These are phyloP conservation scores for Hipparchia semele DNA, from an alignment of 2,888 invertebrate species.

Conservation along the genomic window DNA sequence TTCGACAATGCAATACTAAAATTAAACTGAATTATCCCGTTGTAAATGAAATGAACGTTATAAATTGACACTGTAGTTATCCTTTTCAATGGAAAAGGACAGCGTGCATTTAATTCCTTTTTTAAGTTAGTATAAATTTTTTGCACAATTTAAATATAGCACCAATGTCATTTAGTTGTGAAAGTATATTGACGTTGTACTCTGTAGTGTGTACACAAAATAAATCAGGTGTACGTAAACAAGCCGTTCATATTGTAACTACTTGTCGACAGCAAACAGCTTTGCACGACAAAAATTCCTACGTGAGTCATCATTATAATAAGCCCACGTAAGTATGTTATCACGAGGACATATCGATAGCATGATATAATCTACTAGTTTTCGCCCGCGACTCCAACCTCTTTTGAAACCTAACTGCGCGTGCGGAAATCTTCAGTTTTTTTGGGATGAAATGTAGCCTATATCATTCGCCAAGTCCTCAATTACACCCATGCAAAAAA, in stretches of 20 bases:
- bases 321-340: neutral
- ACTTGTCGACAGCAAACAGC: neutral
- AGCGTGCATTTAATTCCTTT: neutral
- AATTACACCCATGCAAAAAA: no score
- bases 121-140: neutral
- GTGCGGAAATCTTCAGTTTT: no score
- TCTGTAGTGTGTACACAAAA: neutral
- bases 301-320: neutral
- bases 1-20: no score
- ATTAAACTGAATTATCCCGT: no score
- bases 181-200: neutral
- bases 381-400: no score
- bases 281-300: neutral
- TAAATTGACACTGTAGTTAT: no score
- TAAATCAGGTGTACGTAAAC: slow-evolving; percentile 7
- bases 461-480: no score
- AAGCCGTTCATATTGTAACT: neutral
- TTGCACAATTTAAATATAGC: neutral
- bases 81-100: no score
- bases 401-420: no score
- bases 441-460: no score
- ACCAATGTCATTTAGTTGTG: neutral
- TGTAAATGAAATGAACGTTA: no score
- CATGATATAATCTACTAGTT: neutral
- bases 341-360: neutral